Percentiles rank a stretch among this genome's conserved stretches.
phyloP scores from a whole-genome alignment of 2,888 invertebrate genomes.

The Malacosoma neustria region DNA sequence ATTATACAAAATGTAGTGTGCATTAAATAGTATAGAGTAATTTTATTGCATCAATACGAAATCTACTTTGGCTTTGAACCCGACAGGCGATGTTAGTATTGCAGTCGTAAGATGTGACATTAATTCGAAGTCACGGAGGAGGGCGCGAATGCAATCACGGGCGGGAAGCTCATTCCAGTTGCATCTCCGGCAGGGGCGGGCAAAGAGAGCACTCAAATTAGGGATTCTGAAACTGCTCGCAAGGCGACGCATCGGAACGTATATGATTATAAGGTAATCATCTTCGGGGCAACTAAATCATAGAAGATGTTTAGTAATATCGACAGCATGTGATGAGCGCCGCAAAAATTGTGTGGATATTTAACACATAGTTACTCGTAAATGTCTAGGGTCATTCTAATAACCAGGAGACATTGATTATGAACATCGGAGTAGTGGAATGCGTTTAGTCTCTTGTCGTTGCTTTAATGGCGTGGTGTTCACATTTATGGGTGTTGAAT shows the following conservation, averaged over 20 bases:
- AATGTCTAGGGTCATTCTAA: no score
- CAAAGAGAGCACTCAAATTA: slow-evolving; percentile 52
- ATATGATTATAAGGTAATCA: slow-evolving; percentile 1
- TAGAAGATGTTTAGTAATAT: background rate
- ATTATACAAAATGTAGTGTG: no score
- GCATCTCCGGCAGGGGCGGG: slow-evolving; percentile 53
- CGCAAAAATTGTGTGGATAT: no score
- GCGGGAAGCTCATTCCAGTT: slow-evolving; percentile 62
- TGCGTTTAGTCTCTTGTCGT: no score
- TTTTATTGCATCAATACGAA: no score
- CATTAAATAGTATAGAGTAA: no score
- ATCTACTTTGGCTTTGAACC: background rate
- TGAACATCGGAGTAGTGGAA: no score
- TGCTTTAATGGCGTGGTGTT: no score
- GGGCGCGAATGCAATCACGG: slow-evolving; percentile 61
- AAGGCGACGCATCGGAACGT: slow-evolving; percentile 25
- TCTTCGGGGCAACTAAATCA: background rate
- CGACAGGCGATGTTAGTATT: slow-evolving; percentile 4
- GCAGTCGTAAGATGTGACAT: slow-evolving; percentile 34
- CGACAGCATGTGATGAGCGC: no score
- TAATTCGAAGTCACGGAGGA: slow-evolving; percentile 52
- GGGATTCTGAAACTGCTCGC: slow-evolving; percentile 51
- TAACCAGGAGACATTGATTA: no score
- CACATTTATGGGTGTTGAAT: no score
- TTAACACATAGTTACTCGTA: no score